Evolutionary conservation across 2,797 vertebrate species (phyloP).

Genomic region (Paramormyrops hopkinsi): DNA sequence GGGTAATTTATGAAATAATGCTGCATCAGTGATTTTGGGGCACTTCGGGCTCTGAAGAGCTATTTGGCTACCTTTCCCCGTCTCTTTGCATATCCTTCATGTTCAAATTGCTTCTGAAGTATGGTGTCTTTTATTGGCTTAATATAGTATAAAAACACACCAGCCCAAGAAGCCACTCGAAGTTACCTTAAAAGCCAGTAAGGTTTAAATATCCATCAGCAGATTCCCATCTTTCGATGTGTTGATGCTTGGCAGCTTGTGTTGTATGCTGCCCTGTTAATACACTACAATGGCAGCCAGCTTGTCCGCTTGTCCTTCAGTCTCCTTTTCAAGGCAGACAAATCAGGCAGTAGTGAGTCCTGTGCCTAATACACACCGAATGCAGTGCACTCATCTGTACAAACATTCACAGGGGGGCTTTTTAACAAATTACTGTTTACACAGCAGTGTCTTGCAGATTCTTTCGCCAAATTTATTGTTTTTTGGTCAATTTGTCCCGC

Average conservation of each 20-base stretch:
- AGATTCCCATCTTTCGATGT: neutral
- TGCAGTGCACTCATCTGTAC: neutral
- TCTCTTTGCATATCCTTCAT: neutral
- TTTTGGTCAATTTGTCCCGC: neutral
- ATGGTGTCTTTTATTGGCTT: neutral
- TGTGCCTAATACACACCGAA: neutral
- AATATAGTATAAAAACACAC: neutral
- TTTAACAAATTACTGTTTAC: neutral
- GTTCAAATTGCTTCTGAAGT: neutral
- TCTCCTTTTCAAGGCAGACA: neutral
- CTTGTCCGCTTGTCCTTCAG: neutral
- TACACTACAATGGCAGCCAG: neutral
- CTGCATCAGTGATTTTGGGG: neutral
- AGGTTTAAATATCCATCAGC: neutral
- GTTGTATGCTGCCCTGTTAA: neutral
- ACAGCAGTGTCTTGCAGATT: neutral
- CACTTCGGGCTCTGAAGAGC: neutral
- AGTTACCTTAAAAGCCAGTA: neutral
- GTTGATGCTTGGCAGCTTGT: neutral
- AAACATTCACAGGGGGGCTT: neutral
- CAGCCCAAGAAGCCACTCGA: neutral
- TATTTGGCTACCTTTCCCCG: neutral
- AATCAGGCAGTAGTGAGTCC: neutral
- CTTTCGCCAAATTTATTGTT: neutral
- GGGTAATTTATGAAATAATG: neutral